phyloP scores from a whole-genome alignment of 2,888 invertebrate genomes.

The Rhamphomyia laevipes region DNA sequence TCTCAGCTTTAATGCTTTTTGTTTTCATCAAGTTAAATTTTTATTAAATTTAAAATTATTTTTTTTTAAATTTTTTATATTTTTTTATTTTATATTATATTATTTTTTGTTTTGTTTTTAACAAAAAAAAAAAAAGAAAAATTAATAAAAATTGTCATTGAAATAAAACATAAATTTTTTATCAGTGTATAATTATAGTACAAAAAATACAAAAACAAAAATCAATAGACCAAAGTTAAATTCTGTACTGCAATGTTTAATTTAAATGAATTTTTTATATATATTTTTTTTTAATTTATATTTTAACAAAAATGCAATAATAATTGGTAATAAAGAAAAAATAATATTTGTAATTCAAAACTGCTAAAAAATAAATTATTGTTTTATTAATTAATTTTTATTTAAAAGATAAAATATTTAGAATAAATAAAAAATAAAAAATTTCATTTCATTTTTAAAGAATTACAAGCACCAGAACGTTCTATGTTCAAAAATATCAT shows the following conservation, averaged over 20 bases:
- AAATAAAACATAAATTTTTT: background rate
- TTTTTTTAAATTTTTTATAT: constrained; percentile 5
- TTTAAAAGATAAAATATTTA: no score
- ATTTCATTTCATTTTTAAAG: no score
- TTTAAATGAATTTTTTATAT: background rate
- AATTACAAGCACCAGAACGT: no score
- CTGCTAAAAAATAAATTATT: no score
- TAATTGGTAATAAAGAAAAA: no score
- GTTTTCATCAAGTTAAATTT: constrained; percentile 13
- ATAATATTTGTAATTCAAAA: no score
- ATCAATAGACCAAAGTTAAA: background rate
- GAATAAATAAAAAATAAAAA: no score
- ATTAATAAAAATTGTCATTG: constrained; percentile 8
- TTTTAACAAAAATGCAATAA: no score
- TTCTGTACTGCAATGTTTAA: background rate
- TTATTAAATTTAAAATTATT: constrained; percentile 10
- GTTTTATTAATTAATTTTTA: no score
- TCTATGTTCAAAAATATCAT: no score
- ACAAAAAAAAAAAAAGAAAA: constrained; percentile 10
- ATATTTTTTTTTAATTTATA: background rate
- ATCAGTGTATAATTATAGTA: no score
- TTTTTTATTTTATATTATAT: constrained; percentile 8
- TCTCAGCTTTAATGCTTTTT: constrained; percentile 8
- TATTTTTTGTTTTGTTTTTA: constrained; percentile 9
- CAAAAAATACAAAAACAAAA: background rate